phyloP scores from a whole-genome alignment of 2,888 invertebrate species.

The Parnassius smintheus region DNA sequence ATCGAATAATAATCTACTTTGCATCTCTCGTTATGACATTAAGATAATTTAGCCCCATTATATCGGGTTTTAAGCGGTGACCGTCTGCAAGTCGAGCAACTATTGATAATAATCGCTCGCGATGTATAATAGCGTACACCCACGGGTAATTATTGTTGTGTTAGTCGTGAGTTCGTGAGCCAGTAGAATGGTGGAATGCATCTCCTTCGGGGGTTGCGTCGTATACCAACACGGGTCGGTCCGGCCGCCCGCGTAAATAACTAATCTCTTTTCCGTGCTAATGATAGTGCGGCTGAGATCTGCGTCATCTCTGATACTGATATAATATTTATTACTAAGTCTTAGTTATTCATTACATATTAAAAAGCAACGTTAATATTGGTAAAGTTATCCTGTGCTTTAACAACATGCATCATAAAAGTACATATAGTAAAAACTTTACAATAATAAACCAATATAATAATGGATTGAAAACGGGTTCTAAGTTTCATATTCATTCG shows the following conservation, averaged over 20 bases:
- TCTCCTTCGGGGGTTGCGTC: conserved; percentile 81
- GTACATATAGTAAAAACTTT: too few relatives aligned
- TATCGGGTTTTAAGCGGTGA: conserved; percentile 76
- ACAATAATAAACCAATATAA: too few relatives aligned
- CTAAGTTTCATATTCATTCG: too few relatives aligned
- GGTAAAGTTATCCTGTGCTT: too few relatives aligned
- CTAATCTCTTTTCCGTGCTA: conserved; percentile 77
- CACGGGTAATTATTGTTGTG: conserved; percentile 81
- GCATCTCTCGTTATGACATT: conserved; percentile 79
- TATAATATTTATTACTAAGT: conserved; percentile 65
- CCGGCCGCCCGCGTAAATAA: conserved; percentile 67
- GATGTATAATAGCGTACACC: conserved; percentile 81
- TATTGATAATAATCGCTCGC: conserved; percentile 81
- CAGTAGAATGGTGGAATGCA: conserved; percentile 77
- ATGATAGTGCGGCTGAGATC: conserved; percentile 72
- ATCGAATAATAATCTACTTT: conserved; percentile 77
- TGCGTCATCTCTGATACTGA: conserved; percentile 66
- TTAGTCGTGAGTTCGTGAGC: conserved; percentile 80
- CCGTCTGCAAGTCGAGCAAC: conserved; percentile 72
- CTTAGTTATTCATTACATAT: neutral
- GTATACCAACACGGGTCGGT: conserved; percentile 74
- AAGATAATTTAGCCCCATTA: conserved; percentile 79
- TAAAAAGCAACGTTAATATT: too few relatives aligned
- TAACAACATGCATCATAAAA: too few relatives aligned
- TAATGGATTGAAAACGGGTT: too few relatives aligned